phyloP scores from a whole-genome alignment of 2,113 vertebrate genomes.

The Aviceda subcristata region DNA sequence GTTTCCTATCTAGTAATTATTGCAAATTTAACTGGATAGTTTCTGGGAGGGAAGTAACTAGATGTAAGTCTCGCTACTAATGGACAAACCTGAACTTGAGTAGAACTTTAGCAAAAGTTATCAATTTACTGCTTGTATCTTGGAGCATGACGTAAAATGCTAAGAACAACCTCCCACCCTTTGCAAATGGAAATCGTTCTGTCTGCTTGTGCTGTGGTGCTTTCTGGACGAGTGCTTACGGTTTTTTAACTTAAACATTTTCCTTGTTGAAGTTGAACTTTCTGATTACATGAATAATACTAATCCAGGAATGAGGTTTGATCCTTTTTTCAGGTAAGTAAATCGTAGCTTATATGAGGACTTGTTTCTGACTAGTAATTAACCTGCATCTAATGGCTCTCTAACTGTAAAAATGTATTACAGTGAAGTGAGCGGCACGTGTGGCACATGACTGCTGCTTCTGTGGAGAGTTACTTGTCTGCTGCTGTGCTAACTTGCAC shows the following conservation, averaged over 20 bases:
- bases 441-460: background rate
- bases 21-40: background rate
- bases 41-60: background rate
- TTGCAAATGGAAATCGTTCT: background rate
- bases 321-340: background rate
- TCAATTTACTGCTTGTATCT: rapidly evolving
- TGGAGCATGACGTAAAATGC: background rate
- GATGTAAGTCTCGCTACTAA: background rate
- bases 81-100: background rate
- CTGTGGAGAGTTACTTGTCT: background rate
- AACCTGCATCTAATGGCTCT: background rate
- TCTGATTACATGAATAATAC: background rate
- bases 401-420: background rate
- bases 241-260: background rate
- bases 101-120: background rate
- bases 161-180: background rate
- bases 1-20: background rate
- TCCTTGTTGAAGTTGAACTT: background rate
- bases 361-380: background rate
- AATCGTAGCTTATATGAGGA: background rate
- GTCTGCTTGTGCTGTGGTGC: background rate
- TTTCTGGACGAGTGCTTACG: background rate
- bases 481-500: background rate
- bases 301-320: background rate
- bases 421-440: background rate